Percentiles rank a stretch among this genome's conserved stretches.
These are phyloP conservation scores for Mamestra brassicae DNA, from an alignment of 2,888 invertebrate genomes.

Conservation along the genomic window DNA sequence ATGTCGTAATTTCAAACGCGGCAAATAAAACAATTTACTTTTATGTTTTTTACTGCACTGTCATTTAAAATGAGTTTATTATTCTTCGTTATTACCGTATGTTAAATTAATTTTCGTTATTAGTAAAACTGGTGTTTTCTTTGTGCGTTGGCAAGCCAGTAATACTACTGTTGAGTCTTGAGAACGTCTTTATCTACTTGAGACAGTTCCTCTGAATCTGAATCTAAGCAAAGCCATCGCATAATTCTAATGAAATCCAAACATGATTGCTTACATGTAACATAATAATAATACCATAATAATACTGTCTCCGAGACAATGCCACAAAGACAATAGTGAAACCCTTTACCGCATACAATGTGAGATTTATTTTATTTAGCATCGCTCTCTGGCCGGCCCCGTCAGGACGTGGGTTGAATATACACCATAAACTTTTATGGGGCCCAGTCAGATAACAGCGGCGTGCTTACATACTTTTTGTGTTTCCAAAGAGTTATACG, in stretches of 20 bases:
- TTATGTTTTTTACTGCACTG: slow-evolving; percentile 42
- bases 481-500: slow-evolving; percentile 64
- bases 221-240: slow-evolving; percentile 9
- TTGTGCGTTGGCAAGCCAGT: background rate
- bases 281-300: slow-evolving; percentile 31
- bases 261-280: slow-evolving; percentile 24
- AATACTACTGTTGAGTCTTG: background rate
- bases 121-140: background rate
- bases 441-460: slow-evolving; percentile 74
- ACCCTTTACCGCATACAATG: slow-evolving; percentile 77
- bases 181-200: background rate
- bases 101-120: background rate
- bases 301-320: slow-evolving; percentile 39
- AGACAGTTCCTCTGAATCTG: slow-evolving; percentile 26
- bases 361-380: slow-evolving; percentile 77
- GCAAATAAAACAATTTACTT: slow-evolving; percentile 56
- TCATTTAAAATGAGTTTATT: slow-evolving; percentile 27
- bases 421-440: slow-evolving; percentile 82
- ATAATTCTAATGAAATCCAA: slow-evolving; percentile 35
- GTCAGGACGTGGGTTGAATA: slow-evolving; percentile 74
- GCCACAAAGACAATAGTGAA: slow-evolving; percentile 61
- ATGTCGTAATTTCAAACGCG: slow-evolving; percentile 52
- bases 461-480: slow-evolving; percentile 67
- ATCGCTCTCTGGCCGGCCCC: slow-evolving; percentile 58
- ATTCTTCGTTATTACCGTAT: slow-evolving; percentile 9